Percentiles rank a stretch among this genome's conserved stretches.
Conservation (phyloP, 1,140 invertebrate genomes). For the Melipona quadrifasciata region DNA sequence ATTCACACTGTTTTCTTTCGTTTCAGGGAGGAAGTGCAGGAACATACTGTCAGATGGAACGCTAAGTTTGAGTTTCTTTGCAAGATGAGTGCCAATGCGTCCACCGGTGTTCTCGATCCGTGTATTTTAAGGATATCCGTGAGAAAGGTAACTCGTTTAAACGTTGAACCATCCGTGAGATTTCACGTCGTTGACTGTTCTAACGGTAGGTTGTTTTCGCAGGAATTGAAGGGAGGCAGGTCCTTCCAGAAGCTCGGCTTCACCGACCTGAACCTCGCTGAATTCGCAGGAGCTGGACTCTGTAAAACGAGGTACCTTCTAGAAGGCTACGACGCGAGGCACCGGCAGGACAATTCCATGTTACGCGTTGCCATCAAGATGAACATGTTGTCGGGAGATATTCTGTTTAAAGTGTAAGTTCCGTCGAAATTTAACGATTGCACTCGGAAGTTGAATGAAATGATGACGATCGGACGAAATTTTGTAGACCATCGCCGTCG, state of each 20-base stretch:
- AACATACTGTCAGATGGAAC: slow-evolving; percentile 96
- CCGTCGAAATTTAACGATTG: not conserved
- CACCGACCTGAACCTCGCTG: slow-evolving; percentile 97
- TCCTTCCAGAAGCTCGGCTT: slow-evolving; percentile 98
- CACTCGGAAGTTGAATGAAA: not conserved
- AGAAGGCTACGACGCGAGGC: slow-evolving; percentile 95
- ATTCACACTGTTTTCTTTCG: not conserved
- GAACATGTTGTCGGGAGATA: slow-evolving; percentile 96
- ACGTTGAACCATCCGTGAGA: not conserved
- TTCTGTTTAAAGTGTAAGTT: slow-evolving; percentile 98
- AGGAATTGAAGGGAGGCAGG: slow-evolving; percentile 93
- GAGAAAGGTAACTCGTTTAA: slow-evolving; percentile 88
- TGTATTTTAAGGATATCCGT: slow-evolving; percentile 96
- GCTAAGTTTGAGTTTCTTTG: slow-evolving; percentile 95
- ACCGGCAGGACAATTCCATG: slow-evolving; percentile 97
- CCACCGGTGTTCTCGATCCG: slow-evolving; percentile 95
- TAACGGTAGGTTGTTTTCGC: slow-evolving; percentile 52
- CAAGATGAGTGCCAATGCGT: slow-evolving; percentile 98
- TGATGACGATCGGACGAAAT: not conserved
- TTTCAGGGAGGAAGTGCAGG: slow-evolving; percentile 94
- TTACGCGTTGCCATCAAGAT: slow-evolving; percentile 94
- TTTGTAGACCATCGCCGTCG: slow-evolving; percentile 85
- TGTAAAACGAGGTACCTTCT: slow-evolving; percentile 92
- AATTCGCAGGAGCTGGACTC: slow-evolving; percentile 96
- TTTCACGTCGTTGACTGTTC: too few species aligned